Conservation (phyloP, 37 sponge, comb jelly and placozoan genomes). For the Crambe crambe region DNA sequence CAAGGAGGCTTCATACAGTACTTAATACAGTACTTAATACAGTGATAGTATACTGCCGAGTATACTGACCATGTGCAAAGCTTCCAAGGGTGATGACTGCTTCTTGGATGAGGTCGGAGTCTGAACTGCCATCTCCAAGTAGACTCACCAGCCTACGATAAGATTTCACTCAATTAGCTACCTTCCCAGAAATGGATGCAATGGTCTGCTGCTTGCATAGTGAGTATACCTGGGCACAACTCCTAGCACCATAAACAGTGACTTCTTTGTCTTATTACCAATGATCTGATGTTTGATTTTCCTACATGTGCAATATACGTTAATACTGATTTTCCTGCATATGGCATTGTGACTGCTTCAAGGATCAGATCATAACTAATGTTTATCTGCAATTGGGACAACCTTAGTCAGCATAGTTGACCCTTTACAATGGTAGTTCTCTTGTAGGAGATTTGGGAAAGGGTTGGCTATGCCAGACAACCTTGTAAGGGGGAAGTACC, state of each 20-base stretch:
- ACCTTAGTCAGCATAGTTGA: too few relatives aligned
- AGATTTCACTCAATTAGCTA: background rate
- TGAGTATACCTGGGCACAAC: conserved; percentile 35
- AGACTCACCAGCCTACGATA: conserved; percentile 35
- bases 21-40: background rate
- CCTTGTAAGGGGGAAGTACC: too few relatives aligned
- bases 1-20: background rate
- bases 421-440: too few relatives aligned
- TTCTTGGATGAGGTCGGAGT: conserved; percentile 34
- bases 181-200: too few relatives aligned
- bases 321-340: background rate
- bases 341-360: background rate
- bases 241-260: conserved; percentile 20
- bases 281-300: conserved; percentile 49
- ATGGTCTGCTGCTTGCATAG: too few relatives aligned
- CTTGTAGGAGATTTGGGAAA: too few relatives aligned
- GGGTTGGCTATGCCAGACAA: too few relatives aligned
- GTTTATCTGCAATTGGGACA: too few relatives aligned
- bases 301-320: conserved; percentile 17
- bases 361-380: background rate
- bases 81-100: conserved; percentile 40
- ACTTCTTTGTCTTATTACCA: conserved; percentile 51
- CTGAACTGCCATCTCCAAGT: background rate
- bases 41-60: background rate
- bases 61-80: conserved; percentile 42